Percentiles rank a stretch among this genome's conserved stretches.
Evolutionary conservation across 2,113 vertebrate genomes (phyloP).

Genomic region (Phasianus colchicus): DNA sequence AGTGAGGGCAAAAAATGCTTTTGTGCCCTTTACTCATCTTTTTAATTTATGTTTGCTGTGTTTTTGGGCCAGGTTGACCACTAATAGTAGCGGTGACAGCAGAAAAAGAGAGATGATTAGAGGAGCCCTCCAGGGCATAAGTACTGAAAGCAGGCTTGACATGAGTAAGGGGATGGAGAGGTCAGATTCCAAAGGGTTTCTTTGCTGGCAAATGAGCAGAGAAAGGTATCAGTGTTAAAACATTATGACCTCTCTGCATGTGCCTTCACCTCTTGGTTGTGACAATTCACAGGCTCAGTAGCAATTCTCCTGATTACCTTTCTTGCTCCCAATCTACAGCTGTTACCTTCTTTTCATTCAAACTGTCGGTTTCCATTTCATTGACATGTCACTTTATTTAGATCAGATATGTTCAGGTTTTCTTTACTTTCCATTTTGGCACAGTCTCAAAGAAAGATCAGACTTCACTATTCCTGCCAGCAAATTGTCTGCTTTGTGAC

Average conservation of each 20-base stretch:
- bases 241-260: accelerated
- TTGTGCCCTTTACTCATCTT: not conserved
- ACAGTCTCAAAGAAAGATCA: not conserved
- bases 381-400: not conserved
- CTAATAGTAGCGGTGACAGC: not conserved
- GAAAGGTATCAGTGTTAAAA: not conserved
- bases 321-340: not conserved
- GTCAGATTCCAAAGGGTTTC: not conserved
- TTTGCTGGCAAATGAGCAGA: not conserved
- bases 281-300: not conserved
- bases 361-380: not conserved
- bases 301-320: not conserved
- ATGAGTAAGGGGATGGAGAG: accelerated
- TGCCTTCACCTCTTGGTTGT: not conserved
- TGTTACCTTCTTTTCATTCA: not conserved
- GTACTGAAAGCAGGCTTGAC: not conserved
- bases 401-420: not conserved
- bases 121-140: not conserved
- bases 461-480: not conserved
- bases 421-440: not conserved
- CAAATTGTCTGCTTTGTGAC: not conserved
- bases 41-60: not conserved
- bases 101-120: not conserved
- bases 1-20: not conserved
- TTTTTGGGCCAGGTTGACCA: not conserved